Base-by-base conservation (phyloP, 1,140 invertebrate species). In the Papilio polytes region DNA sequence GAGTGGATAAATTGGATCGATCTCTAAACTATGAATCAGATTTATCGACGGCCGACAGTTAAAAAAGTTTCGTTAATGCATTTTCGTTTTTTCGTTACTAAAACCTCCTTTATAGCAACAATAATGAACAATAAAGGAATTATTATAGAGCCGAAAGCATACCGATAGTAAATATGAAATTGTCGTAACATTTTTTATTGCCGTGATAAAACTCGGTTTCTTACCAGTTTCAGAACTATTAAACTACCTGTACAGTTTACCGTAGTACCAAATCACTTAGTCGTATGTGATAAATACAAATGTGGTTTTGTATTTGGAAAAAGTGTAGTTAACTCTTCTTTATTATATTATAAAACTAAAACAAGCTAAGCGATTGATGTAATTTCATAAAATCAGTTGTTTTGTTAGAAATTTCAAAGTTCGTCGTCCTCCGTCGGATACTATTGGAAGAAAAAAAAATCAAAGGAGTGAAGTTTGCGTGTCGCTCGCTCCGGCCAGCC, bases 171-270 rank as follows among this genome's bases (percentile, higher is more conserved):
- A 84, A 90, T 89, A 87, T 86, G 82, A 83, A 81, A 81, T 70
- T 59, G 82, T 81, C 83, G 80, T 88, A 85, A 86, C 83, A 85
- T 87, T 84, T 88, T 89, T 90, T 90, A 89, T 86, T 83, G 80
- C 83, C 10, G 80, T 81, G 73, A 85, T 88, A 87, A 89, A 89
- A 87, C 20, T 76, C 74, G 48, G 46, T 76, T 76, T 76, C 22
- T 44, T 51, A 51, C 44, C 44, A 76, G 46, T 31, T 51, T 73
- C 41, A 10, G n/a, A 73, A 44, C 41, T 73, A 44, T 73, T 73
- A 46, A 73, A 73, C 2, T 73, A 44, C 31, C 8, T 72, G 18
- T 26, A 44, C 36, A 73, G n/a, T 73, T 73, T 44, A 46, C 7
- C 6, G 26, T 31, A 70, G 26, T 36, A 70, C 26, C 26, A 70